These are phyloP conservation scores for Ginglymostoma cirratum DNA, from an alignment of 2,113 vertebrate species.

Conservation along the genomic window DNA sequence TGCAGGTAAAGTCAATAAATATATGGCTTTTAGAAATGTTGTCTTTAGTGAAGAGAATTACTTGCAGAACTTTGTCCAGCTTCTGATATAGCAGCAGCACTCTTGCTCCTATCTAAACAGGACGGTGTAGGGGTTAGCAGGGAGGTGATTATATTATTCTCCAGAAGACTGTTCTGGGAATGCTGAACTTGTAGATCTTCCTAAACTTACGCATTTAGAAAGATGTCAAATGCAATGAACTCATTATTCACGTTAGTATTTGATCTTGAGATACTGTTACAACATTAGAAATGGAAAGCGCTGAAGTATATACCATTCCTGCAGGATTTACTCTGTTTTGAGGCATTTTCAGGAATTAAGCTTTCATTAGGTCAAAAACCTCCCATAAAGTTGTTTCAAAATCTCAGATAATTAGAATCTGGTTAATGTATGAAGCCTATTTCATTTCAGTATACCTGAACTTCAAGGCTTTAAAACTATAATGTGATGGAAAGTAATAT, in stretches of 20 bases:
- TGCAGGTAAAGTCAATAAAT: not conserved
- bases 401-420: not conserved
- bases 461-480: not conserved
- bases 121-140: slow-evolving; percentile 82
- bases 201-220: not conserved
- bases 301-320: not conserved
- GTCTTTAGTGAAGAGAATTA: slow-evolving; percentile 52
- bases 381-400: not conserved
- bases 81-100: slow-evolving; percentile 68
- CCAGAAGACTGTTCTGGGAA: slow-evolving; percentile 62
- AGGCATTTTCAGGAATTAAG: not conserved
- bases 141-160: slow-evolving; percentile 75
- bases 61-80: slow-evolving; percentile 75
- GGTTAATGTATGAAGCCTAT: not conserved
- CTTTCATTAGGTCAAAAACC: not conserved
- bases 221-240: not conserved
- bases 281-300: not conserved
- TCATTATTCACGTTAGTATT: not conserved
- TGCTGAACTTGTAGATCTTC: slow-evolving; percentile 58
- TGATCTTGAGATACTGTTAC: not conserved
- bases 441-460: not conserved
- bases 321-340: not conserved
- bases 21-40: not conserved
- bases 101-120: slow-evolving; percentile 89
- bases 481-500: not conserved